phyloP scores from a whole-genome alignment of 53 echinoderm and acorn worm species.

The Hippasteria phrygiana region DNA sequence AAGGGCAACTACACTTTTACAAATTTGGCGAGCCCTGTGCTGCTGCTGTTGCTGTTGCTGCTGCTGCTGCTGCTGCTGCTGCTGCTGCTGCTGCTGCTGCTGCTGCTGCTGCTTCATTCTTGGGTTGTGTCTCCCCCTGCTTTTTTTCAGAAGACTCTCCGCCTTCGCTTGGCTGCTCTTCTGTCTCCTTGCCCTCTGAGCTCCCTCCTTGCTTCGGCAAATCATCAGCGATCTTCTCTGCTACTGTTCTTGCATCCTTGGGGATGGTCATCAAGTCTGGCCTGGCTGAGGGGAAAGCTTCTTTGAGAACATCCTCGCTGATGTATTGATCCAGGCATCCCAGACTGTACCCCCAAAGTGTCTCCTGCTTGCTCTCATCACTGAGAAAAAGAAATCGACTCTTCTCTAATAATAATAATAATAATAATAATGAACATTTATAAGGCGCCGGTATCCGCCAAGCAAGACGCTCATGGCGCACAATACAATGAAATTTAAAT shows the following conservation, averaged over 20 bases:
- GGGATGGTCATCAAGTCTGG: neutral
- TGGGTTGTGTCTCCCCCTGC: neutral
- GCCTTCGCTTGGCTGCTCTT: neutral
- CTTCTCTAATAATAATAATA: no score
- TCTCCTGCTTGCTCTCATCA: conserved; percentile 71
- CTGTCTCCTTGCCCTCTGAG: neutral
- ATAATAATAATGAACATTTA: no score
- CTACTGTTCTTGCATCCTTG: neutral
- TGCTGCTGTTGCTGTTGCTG: no score
- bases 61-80: neutral
- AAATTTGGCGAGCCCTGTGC: no score
- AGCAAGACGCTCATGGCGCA: no score
- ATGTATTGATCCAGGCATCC: conserved; percentile 71
- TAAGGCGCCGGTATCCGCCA: no score
- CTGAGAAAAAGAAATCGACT: conserved; percentile 52
- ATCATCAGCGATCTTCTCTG: neutral
- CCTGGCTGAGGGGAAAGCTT: conserved; percentile 21
- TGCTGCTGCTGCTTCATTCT: neutral
- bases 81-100: neutral
- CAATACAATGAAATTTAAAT: no score
- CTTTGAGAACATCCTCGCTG: conserved; percentile 66
- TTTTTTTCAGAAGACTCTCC: neutral
- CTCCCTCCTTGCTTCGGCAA: neutral
- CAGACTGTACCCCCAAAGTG: conserved; percentile 75
- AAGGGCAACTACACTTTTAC: no score